Base-by-base conservation (phyloP, 2,113 vertebrate genomes). In the Epinephelus cyanopodus region DNA sequence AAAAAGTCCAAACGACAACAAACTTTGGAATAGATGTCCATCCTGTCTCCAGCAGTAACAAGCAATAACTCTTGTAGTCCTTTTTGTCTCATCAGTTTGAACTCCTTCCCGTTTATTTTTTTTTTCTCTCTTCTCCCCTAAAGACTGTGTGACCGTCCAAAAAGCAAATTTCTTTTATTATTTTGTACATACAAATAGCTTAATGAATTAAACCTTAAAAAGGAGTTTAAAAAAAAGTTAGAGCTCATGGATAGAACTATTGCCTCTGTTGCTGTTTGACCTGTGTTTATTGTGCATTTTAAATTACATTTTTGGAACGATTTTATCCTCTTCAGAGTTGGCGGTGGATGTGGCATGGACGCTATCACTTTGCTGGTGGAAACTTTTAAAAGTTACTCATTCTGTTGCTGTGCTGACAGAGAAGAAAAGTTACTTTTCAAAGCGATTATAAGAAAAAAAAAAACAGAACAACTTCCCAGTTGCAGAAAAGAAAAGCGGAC, bases 261-360 rank as follows among this genome's bases (percentile, higher is more conserved):
- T 80, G 92, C 93, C 91, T 93, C 90, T 93, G 94, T 95, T 95
- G 92, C 95, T 94, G 94, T 95, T 94, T 83, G 90, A 92, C 88
- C 84, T 91, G 92, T 95, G 94, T 94, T 95, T 92, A 90, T 94
- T 93, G 94, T 96, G 94, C 88, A 83, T 95, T 93, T 94, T 92
- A 90, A 93, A 92, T 88, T 89, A 76, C 85, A 88, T 89, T 91
- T 94, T 88, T 92, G 76, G 77, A 74, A 83, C 85, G 75, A 87
- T 93, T 86, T 85, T 83, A 77, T 90, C 84, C 71, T 82, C 65
- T 79, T 87, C 79, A 85, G 84, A 91, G 82, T 12, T 79, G 86
- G 83, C 79, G 77, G 87, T 83, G 71, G 82, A 77, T 60, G 92
- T 88, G 86, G 89, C 87, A 89, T 90, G 89, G 89, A 92, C 88